phyloP scores from a whole-genome alignment of 1,140 invertebrate species.

The Pseudomyrmex sp. region DNA sequence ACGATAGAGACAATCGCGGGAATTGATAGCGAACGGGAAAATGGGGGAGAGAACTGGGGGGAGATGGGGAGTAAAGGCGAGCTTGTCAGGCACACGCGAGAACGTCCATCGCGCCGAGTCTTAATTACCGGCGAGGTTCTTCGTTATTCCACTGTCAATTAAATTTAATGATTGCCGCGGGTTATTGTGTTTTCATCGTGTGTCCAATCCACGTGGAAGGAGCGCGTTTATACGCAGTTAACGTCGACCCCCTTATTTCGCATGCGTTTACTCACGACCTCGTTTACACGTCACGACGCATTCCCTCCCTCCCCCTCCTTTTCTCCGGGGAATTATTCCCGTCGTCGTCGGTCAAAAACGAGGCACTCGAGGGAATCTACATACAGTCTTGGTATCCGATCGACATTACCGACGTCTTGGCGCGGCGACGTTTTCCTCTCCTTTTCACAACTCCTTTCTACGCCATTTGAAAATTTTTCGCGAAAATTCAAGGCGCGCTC shows the following conservation, averaged over 20 bases:
- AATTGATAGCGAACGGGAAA: slow-evolving; percentile 39
- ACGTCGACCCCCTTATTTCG: slow-evolving; percentile 7
- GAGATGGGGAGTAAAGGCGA: not conserved
- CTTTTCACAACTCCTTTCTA: not conserved
- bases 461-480: slow-evolving; percentile 41
- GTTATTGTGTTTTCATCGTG: slow-evolving; percentile 59
- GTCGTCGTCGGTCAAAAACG: not conserved
- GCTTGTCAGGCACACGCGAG: slow-evolving; percentile 41
- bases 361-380: not conserved
- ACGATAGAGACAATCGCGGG: slow-evolving; percentile 37
- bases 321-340: not conserved
- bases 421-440: not conserved
- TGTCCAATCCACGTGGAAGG: slow-evolving; percentile 2
- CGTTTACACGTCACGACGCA: not conserved
- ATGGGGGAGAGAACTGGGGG: not conserved
- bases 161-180: slow-evolving; percentile 71
- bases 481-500: slow-evolving; percentile 6
- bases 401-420: not conserved
- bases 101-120: slow-evolving; percentile 32
- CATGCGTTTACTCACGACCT: slow-evolving; percentile 8
- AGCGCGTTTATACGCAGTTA: slow-evolving; percentile 29
- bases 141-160: slow-evolving; percentile 80
- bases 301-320: not conserved
- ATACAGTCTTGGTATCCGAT: not conserved
- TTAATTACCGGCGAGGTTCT: slow-evolving; percentile 70